phyloP scores from a whole-genome alignment of 2,797 vertebrate species.

The Megaceryle alcyon region DNA sequence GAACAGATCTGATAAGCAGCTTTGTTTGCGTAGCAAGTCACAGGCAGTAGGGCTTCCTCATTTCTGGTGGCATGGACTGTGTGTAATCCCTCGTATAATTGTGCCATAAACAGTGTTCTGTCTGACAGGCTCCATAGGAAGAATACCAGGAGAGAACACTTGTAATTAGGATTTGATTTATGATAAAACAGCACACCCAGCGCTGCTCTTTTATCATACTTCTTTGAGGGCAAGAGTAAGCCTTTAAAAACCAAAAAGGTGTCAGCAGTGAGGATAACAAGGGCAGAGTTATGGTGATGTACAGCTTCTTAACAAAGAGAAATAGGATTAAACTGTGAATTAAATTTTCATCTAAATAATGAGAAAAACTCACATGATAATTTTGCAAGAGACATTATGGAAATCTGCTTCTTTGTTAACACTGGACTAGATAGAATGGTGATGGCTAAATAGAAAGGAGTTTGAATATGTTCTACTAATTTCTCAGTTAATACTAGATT shows the following conservation, averaged over 20 bases:
- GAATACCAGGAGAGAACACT: not conserved
- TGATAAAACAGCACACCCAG: not conserved
- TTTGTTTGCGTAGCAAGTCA: not conserved
- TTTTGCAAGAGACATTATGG: not conserved
- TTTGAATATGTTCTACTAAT: not conserved
- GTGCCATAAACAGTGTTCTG: not conserved
- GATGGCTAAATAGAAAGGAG: not conserved
- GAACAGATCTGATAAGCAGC: not conserved
- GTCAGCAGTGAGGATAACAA: not conserved
- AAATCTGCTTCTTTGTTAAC: not conserved
- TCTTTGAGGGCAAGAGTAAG: not conserved
- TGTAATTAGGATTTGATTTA: constrained; percentile 19
- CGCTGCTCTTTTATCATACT: not conserved
- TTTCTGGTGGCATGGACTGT: not conserved
- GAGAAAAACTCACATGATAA: not conserved
- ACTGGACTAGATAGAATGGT: not conserved
- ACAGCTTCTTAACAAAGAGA: not conserved
- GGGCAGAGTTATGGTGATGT: not conserved
- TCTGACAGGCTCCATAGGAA: not conserved
- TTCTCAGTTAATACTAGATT: not conserved
- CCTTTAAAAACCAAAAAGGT: not conserved
- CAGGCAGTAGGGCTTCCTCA: not conserved
- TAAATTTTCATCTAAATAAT: constrained; percentile 7
- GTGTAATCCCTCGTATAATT: not conserved
- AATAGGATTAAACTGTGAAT: not conserved